Base-by-base conservation (phyloP, 2,888 invertebrate species). In the Julus scandinavius region DNA sequence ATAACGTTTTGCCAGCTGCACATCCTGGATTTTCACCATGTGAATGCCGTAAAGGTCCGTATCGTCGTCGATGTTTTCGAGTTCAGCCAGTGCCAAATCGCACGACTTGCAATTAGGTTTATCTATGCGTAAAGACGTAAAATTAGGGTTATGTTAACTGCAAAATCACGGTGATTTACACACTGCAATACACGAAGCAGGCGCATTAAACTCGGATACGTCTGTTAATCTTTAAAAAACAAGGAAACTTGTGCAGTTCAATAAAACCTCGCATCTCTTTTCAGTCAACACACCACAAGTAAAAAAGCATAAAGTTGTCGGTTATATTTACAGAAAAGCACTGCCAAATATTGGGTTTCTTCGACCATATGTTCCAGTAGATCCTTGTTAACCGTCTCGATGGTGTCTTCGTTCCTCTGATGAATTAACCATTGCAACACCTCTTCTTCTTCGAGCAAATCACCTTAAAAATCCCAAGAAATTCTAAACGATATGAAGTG, bases 311-410 rank as follows among this genome's bases (percentile, higher is more conserved):
- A 29, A 29, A 29, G 29, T 29, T 29, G 29, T 29, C 29, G 29
- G 29, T 29, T 29, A 29, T 29, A 29, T 29, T 29, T 93, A 95
- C 97, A 97, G 93, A 97, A 98, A 92, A 97, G 97, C 5, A 97
- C 97, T n/a, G 97, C 97, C 83, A 98, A 97, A 92, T 97, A 97
- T 94, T 97, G 97, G 91, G 97, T 96, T 91, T 97, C 96, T 90
- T 96, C 96, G 90, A 98, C 96, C 45, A 98, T 94, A 91, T 96
- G 96, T 89, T 94, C 94, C 45, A 98, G 93, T 91, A 98, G 97
- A 93, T 97, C 97, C 92, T 97, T 97, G 4, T 97, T 97, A 72
- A 98, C 97, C 93, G 97, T 97, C 93, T 98, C 98, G 91, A 98
- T 98, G 6, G 97, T 98, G 11, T 97, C 97, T 0, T 96, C 95